phyloP scores from a whole-genome alignment of 2,888 invertebrate genomes.

The Tenthredo notha region DNA sequence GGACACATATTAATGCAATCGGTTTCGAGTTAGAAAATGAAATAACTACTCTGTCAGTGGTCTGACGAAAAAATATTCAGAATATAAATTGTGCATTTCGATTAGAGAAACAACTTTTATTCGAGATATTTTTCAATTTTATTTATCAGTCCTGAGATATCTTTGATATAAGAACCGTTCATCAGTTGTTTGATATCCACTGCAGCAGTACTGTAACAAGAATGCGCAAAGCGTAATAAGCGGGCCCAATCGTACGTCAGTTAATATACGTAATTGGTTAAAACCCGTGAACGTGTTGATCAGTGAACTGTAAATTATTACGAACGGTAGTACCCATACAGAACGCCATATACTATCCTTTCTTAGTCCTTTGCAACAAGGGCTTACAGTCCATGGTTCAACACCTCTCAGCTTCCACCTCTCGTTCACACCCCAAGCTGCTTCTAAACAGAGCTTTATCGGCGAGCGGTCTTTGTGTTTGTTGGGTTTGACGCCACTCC shows the following conservation, averaged over 20 bases:
- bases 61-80: neutral
- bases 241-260: constrained; percentile 55
- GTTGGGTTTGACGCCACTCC: constrained; percentile 44
- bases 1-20: neutral
- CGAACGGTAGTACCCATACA: constrained; percentile 70
- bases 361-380: constrained; percentile 65
- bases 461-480: constrained; percentile 45
- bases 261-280: constrained; percentile 76
- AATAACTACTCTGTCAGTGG: neutral
- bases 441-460: constrained; percentile 51
- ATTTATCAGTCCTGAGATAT: neutral
- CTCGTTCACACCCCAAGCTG: constrained; percentile 41
- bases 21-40: neutral
- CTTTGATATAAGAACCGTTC: neutral
- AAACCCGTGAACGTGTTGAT: constrained; percentile 76
- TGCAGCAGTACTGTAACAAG: neutral
- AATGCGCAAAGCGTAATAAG: neutral
- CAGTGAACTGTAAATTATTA: constrained; percentile 76
- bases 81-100: neutral
- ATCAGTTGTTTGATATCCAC: neutral
- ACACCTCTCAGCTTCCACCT: constrained; percentile 74
- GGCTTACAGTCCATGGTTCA: constrained; percentile 76
- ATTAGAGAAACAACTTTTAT: neutral
- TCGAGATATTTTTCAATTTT: neutral
- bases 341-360: constrained; percentile 55